These are phyloP conservation scores for Istiophorus platypterus DNA, from an alignment of 2,113 vertebrate genomes.

Conservation along the genomic window DNA sequence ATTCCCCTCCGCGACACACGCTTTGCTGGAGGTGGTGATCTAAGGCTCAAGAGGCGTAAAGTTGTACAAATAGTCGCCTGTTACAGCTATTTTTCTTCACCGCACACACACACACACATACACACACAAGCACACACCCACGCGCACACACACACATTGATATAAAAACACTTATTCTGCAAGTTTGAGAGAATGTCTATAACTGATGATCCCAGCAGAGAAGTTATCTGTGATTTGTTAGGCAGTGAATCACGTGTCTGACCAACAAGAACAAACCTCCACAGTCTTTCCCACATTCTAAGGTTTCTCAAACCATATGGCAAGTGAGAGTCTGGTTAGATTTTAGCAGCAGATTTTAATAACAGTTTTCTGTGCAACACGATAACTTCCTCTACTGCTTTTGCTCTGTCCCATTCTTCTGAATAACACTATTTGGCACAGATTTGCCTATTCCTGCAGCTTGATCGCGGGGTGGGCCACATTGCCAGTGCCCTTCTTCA, in stretches of 20 bases:
- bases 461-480: constrained; percentile 44
- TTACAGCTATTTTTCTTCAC: constrained; percentile 39
- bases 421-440: constrained; percentile 2
- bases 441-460: constrained; percentile 25
- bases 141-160: not conserved
- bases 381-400: not conserved
- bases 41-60: constrained; percentile 13
- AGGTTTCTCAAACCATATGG: not conserved
- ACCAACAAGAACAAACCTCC: constrained; percentile 8
- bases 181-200: not conserved
- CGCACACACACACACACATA: not conserved
- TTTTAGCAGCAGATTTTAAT: not conserved
- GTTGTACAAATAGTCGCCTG: constrained; percentile 35
- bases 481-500: not conserved
- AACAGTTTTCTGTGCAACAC: not conserved
- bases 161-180: not conserved
- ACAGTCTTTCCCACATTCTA: constrained; percentile 25
- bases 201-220: constrained; percentile 34
- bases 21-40: constrained; percentile 18
- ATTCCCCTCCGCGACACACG: constrained; percentile 6
- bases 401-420: constrained; percentile 1
- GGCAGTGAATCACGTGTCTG: not conserved
- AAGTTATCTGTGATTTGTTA: constrained; percentile 37
- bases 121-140: not conserved
- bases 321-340: not conserved